Base-by-base conservation (phyloP, 37 sponge, comb jelly and placozoan species). In the Oopsacas minuta region DNA sequence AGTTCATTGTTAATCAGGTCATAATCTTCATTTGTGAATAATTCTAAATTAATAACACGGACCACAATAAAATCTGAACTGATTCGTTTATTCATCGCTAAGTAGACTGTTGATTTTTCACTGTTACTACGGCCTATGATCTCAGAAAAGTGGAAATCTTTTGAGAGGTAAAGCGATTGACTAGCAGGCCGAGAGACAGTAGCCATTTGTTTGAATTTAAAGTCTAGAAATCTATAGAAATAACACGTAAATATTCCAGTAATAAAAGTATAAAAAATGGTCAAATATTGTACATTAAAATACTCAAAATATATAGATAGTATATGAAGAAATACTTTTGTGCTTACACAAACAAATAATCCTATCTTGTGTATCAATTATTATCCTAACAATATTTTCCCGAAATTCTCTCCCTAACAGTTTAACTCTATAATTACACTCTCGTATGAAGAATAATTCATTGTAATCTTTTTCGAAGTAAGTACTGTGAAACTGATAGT, bases 101-200 rank as follows among this genome's bases (percentile, higher is more conserved):
- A n/a, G 30, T 61, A 61, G 17, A 61, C 30, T n/a, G 75, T 61
- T 34, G 75, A 61, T n/a, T 61, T 61, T 3, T 61, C 75, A 32
- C 75, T n/a, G 51, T 46, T 22, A 17, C 51, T 46, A 3, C 75
- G 75, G 1, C 75, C 75, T 25, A 61, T 61, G 5, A 61, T n/a
- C 30, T 61, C 75, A 25, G 75, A 25, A n/a, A 61, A 61, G 28
- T 61, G 75, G 30, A 61, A 61, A 61, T 61, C 75, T 61, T n/a
- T 61, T 3, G 20, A 10, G 7, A 61, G 30, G 30, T n/a, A 61
- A 12, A 61, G 22, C 17, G 51, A 46, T n/a, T n/a, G n/a, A n/a
- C n/a, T n/a, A n/a, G n/a, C n/a, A 42, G 49, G 49, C 49, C 15
- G 8, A 15, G 8, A 15, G 15, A 42, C 12, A 42, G 49, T 15